These are phyloP conservation scores for Atrina japonica DNA, from an alignment of 2,888 invertebrate genomes.

Conservation along the genomic window DNA sequence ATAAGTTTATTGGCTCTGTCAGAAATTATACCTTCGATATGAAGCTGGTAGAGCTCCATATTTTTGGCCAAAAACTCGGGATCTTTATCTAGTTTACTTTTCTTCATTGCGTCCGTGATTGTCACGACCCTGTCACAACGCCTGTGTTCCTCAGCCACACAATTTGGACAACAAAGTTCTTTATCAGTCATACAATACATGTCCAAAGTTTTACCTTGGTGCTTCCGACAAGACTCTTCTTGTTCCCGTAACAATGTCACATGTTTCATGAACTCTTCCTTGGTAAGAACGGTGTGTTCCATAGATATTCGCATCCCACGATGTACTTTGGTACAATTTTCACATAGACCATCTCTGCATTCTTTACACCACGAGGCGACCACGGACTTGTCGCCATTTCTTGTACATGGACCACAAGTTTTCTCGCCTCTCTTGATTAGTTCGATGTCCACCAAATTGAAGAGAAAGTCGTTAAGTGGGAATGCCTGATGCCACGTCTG, in stretches of 20 bases:
- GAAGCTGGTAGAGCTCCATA: conserved; percentile 50
- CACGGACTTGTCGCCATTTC: conserved; percentile 47
- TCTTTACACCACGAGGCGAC: conserved; percentile 59
- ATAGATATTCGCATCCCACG: conserved; percentile 55
- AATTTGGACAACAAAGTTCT: conserved; percentile 55
- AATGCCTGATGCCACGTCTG: conserved; percentile 59
- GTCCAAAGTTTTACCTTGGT: conserved; percentile 50
- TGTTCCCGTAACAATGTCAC: conserved; percentile 55
- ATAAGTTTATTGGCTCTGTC: conserved; percentile 51
- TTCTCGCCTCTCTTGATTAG: conserved; percentile 51
- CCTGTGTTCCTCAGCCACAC: conserved; percentile 55
- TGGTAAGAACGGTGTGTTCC: conserved; percentile 52
- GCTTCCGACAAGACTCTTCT: conserved; percentile 52
- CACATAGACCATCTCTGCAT: conserved; percentile 60
- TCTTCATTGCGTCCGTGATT: conserved; percentile 50
- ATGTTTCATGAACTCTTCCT: conserved; percentile 51
- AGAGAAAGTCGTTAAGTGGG: conserved; percentile 54
- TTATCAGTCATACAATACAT: conserved; percentile 54
- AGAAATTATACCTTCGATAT: conserved; percentile 48
- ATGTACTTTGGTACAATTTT: conserved; percentile 56
- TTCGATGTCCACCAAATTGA: conserved; percentile 56
- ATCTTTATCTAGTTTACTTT: conserved; percentile 47
- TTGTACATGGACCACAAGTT: conserved; percentile 56
- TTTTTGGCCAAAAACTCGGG: conserved; percentile 45
- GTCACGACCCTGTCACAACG: conserved; percentile 52